Percentiles rank a stretch among this genome's conserved stretches.
phyloP scores from a whole-genome alignment of 2,113 vertebrate genomes.

The Excalfactoria chinensis region DNA sequence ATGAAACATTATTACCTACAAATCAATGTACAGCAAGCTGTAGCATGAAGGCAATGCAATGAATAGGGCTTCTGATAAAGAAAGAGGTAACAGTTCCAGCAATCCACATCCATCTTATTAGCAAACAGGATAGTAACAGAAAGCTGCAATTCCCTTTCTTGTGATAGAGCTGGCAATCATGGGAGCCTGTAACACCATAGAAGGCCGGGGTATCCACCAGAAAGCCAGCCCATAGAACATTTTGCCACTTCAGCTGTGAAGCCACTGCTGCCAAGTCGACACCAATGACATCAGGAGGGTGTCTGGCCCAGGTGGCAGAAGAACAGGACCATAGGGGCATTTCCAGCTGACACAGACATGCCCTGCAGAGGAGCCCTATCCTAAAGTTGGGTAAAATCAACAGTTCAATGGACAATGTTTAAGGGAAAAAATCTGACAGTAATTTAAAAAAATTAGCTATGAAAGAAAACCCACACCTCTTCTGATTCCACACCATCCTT shows the following conservation, averaged over 20 bases:
- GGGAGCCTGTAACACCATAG: rapidly evolving
- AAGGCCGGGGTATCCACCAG: background rate
- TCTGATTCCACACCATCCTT: background rate
- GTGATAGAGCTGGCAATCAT: background rate
- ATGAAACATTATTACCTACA: background rate
- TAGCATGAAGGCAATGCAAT: background rate
- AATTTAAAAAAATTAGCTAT: background rate
- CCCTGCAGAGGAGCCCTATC: too few relatives aligned
- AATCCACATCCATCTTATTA: background rate
- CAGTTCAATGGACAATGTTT: background rate
- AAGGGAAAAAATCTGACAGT: background rate
- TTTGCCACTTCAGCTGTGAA: background rate
- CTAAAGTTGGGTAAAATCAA: too few relatives aligned
- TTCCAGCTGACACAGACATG: too few relatives aligned
- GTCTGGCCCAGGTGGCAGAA: too few relatives aligned
- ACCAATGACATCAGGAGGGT: too few relatives aligned
- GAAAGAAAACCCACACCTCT: background rate
- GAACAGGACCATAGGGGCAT: too few relatives aligned
- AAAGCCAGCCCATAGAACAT: background rate
- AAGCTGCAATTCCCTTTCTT: background rate
- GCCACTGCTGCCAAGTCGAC: background rate
- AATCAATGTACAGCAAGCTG: background rate
- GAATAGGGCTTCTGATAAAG: background rate
- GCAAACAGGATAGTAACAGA: background rate
- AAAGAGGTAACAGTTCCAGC: background rate